Percentiles rank a stretch among this genome's conserved stretches.
phyloP scores from a whole-genome alignment of 2,888 invertebrate species.

The Trachelus tabidus region DNA sequence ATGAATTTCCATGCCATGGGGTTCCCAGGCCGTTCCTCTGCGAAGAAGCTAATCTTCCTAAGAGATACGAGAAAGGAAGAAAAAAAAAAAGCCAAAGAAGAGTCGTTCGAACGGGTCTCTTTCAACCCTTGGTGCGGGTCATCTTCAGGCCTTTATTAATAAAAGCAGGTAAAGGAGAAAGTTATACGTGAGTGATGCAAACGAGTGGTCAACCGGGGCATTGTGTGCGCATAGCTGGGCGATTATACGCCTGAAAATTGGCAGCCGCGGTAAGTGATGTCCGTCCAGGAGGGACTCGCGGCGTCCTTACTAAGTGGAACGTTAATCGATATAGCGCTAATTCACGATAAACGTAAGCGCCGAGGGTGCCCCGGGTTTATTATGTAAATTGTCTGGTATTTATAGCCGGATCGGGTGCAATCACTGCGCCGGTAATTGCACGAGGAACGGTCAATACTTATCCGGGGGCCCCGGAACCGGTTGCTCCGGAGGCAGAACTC shows the following conservation, averaged over 20 bases:
- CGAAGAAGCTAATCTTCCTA: neutral
- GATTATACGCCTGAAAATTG: constrained; percentile 44
- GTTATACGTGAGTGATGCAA: constrained; percentile 8
- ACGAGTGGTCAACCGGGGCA: constrained; percentile 47
- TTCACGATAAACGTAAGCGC: neutral
- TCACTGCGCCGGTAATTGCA: constrained; percentile 40
- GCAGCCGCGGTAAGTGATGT: neutral
- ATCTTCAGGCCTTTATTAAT: too few relatives aligned
- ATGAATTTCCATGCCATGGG: neutral
- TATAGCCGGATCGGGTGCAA: constrained; percentile 39
- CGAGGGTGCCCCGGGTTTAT: constrained; percentile 26
- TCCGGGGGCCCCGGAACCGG: constrained; percentile 32
- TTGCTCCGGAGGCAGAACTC: constrained; percentile 31
- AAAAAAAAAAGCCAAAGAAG: neutral
- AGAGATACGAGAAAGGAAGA: neutral
- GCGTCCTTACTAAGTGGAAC: neutral
- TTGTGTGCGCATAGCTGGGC: constrained; percentile 53
- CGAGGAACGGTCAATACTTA: constrained; percentile 23
- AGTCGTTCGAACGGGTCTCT: neutral
- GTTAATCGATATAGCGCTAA: constrained; percentile 6
- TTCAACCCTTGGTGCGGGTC: too few relatives aligned
- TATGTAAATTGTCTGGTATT: constrained; percentile 42
- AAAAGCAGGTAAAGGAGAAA: too few relatives aligned
- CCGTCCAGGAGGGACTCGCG: neutral
- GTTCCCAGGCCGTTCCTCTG: neutral